Evolutionary conservation across 2,797 vertebrate genomes (phyloP), one percentile per base, ranked within the genome.

Genomic region (Limnodromus scolopaceus): DNA sequence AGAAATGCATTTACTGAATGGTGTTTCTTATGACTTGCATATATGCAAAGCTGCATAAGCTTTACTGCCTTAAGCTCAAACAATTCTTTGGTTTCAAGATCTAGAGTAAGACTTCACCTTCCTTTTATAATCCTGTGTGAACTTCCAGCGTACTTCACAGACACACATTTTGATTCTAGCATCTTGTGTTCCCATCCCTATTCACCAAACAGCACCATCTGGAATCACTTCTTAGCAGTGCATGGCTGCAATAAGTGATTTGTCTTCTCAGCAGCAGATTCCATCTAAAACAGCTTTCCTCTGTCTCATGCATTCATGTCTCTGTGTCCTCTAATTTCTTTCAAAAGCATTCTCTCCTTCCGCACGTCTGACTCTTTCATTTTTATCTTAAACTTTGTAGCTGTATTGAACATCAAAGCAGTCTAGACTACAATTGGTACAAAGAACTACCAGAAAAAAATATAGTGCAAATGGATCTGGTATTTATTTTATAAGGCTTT

Each of bases 191-290:
- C 57, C 69, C 82, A 61, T 91, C 66, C 84, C 93, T 48, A 0
- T 63, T 88, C 70, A 89, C 94, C 92, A 93, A 69, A 92, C 78
- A 80, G 83, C 84, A 94, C 95, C 96, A 94, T 95, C 89, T 91
- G 96, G 89, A 95, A 87, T 81, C 58, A 34, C 76, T 96, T 79
- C 72, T 43, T 88, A 93, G 79, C 85, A 84, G 0, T 90, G 87
- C 82, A 86, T n/a, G 85, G 87, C 89, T 88, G 89, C 83, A 93
- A 3, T 66, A 88, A 88, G 82, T 70, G 85, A 95, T 93, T 95
- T 86, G 93, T 90, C 89, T 75, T 72, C 91, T 87, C 70, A 76
- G 92, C 89, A 92, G 89, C 89, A 92, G 87, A 86, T 81, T 91
- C 85, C 46, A 4, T 82, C 69, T 84, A 72, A 78, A 92, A 75